phyloP scores from a whole-genome alignment of 2,888 invertebrate genomes.

The Scaptomyza flava region DNA sequence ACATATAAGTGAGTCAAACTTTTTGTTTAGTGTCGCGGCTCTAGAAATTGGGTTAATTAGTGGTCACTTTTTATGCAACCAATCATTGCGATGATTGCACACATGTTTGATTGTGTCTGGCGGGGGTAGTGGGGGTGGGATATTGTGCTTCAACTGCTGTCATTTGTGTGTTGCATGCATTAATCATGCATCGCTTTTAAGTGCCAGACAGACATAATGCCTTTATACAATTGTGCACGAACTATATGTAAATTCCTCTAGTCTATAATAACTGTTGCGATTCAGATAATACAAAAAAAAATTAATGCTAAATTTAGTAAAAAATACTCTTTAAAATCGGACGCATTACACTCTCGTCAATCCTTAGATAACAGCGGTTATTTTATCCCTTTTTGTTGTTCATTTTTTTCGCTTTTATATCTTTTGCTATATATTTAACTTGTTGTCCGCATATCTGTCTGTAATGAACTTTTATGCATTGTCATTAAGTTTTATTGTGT shows the following conservation, averaged over 20 bases:
- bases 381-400: background rate
- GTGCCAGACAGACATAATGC: background rate
- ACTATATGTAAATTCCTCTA: no score
- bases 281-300: background rate
- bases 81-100: conserved; percentile 7
- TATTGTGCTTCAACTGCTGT: conserved; percentile 33
- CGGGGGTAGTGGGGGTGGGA: background rate
- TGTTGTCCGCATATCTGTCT: conserved; percentile 52
- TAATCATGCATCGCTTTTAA: conserved; percentile 2
- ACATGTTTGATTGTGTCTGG: background rate
- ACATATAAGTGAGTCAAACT: conserved; percentile 31
- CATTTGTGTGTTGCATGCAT: conserved; percentile 23
- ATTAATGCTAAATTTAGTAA: no score
- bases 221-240: background rate
- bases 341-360: background rate
- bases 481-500: conserved; percentile 76
- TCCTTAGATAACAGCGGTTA: background rate
- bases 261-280: background rate
- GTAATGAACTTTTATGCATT: conserved; percentile 77
- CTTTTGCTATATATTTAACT: conserved; percentile 22
- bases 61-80: conserved; percentile 67
- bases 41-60: conserved; percentile 75
- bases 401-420: background rate
- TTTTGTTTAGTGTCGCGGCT: conserved; percentile 36
- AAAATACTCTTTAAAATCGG: no score